Evolutionary conservation across 2,113 vertebrate species (phyloP), one percentile per base, ranked within the genome.

Genomic region (Onychorhynchus coronatus): DNA sequence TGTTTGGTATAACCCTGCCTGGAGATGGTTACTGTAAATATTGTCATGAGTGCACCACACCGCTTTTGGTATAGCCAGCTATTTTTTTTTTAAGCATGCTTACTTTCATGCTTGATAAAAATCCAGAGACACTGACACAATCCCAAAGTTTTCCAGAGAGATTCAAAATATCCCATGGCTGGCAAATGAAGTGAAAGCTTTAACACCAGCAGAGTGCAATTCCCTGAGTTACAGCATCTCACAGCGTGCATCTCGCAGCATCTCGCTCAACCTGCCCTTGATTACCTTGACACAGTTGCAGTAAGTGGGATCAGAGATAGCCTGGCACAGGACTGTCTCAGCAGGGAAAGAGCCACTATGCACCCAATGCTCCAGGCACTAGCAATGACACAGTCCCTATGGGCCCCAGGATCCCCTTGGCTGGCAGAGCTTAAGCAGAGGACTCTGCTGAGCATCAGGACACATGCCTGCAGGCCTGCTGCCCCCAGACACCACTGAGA

Each of bases 361-460:
- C 5, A 1, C 17, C 33, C 27, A 23, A 5, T 28, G 41, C 39
- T n/a, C 25, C 0, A 0, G n/a, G 21, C 46, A 42, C 31, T 46
- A 22, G 41, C 30, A 74, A 12, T 33, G 16, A 28, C 68, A 84
- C n/a, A 1, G 3, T 63, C 35, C 27, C 46, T 4, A 0, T 20
- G 30, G 18, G 47, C 9, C 9, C 31, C 1, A 3, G 39, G 19
- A 47, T 55, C 47, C 24, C 49, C 56, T 88, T 53, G 42, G 47
- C 35, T 63, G 56, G 41, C 56, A 68, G 42, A 14, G 35, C 23
- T 33, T n/a, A 28, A 66, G 44, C 31, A 77, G 55, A 23, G 24
- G n/a, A 42, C 22, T 11, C 50, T 72, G 42, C 24, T 67, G 70
- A 94, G 42, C 56, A 67, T 20, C 18, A 77, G 50, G 28, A 80